Evolutionary conservation across 2,888 invertebrate species (phyloP), one percentile per base, ranked within the genome.

Genomic region (Synergus itoensis): DNA sequence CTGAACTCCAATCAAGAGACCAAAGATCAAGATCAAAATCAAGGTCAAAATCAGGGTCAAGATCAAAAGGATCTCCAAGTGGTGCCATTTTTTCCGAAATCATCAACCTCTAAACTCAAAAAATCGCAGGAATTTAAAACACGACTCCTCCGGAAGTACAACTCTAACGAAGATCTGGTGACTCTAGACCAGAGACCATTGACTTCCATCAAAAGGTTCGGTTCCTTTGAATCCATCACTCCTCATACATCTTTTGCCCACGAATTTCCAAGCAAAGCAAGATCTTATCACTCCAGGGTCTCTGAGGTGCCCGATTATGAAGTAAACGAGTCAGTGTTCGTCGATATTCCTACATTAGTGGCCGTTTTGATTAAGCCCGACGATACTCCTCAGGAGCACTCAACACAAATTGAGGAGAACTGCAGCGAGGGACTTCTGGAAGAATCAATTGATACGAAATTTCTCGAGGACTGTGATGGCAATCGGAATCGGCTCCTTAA

Each of bases 331-430:
- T 86, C 89, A 1, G 89, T 87, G 5, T 89, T 89, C 84, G 89
- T 90, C 18, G 90, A 90, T 79, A 89, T 90, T 63, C 90, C 90
- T 18, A 90, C 90, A 7, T 79, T 90, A 62, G 90, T 90, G 14
- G 90, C 90, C 0, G 90, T 90, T 16, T 80, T 90, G 79, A 90
- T 90, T 79, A 90, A 90, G 65, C 89, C 90, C 0, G 90, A 90
- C 64, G 79, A 88, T 36, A 84, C 65, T 60, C 81, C 83, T 7
- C 85, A 84, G 53, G 83, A 79, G 5, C 78, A 83, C 14, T 80
- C 85, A 9, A 79, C 84, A 64, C 89, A 86, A 80, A 89, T 90
- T 80, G 90, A 90, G 79, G 90, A 90, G 79, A 89, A 86, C 48
- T 82, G 78, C 14, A 64, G 14, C 40, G 79, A 77, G 14, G 90